These are phyloP conservation scores for Falcaria lacertinaria DNA, from an alignment of 2,888 invertebrate genomes.

Conservation along the genomic window DNA sequence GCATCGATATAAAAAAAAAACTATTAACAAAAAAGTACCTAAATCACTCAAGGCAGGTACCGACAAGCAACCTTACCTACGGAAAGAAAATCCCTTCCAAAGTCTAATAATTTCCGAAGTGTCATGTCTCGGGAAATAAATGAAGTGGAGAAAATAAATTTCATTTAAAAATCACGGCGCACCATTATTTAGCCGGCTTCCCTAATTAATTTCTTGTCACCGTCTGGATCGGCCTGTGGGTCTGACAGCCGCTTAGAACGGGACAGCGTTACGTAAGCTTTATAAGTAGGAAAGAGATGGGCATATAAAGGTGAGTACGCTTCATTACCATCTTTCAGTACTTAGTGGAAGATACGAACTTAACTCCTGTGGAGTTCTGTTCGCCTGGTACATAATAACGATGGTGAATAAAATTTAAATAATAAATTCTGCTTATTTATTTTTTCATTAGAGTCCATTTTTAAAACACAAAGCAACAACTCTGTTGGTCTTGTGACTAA, in stretches of 20 bases:
- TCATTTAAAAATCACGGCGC: conserved; percentile 77
- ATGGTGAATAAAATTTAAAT: conserved; percentile 33
- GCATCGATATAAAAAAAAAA: too few species aligned
- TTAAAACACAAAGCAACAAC: too few species aligned
- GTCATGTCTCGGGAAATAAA: conserved; percentile 76
- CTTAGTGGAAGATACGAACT: conserved; percentile 71
- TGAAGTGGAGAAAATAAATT: conserved; percentile 78
- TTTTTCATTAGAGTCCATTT: too few species aligned
- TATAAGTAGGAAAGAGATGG: conserved; percentile 33
- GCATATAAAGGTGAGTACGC: conserved; percentile 60
- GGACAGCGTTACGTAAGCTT: conserved; percentile 24
- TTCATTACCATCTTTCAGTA: conserved; percentile 76
- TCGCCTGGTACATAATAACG: conserved; percentile 68
- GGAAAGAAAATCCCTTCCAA: conserved; percentile 49
- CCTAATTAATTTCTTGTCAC: conserved; percentile 80
- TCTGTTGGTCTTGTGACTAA: too few species aligned
- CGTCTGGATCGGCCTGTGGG: conserved; percentile 71
- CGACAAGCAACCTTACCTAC: conserved; percentile 56
- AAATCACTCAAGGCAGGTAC: conserved; percentile 18
- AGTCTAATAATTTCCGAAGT: conserved; percentile 76
- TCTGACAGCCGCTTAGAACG: conserved; percentile 60
- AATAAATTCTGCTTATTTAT: background rate
- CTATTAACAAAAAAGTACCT: conserved; percentile 15
- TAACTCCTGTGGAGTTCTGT: conserved; percentile 59
- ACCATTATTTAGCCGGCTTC: conserved; percentile 75